A percentile compares a stretch with the other conserved stretches of the same genome.
Evolutionary conservation across 2,888 invertebrate species (phyloP).

Genomic region (Melanophora roralis): DNA sequence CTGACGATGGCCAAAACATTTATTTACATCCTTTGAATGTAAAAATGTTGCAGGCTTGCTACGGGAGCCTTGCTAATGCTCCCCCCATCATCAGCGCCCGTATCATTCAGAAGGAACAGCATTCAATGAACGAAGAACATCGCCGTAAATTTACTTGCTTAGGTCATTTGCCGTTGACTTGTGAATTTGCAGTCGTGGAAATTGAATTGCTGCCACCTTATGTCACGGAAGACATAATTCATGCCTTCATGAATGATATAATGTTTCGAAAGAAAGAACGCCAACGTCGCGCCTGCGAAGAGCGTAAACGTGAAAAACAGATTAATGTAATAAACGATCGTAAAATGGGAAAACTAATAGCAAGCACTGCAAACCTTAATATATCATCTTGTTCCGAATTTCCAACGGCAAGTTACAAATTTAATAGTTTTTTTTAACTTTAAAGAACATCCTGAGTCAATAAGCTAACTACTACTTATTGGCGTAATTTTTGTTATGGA

Average conservation of each 20-base stretch:
- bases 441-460: no score
- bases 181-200: conserved; percentile 94
- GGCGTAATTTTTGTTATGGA: no score
- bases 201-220: conserved; percentile 86
- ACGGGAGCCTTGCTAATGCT: conserved; percentile 87
- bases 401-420: conserved; percentile 80
- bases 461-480: no score
- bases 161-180: conserved; percentile 92
- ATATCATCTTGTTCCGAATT: conserved; percentile 78
- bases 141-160: conserved; percentile 86
- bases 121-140: conserved; percentile 90
- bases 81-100: conserved; percentile 86
- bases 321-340: conserved; percentile 85
- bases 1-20: conserved; percentile 93
- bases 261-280: conserved; percentile 84
- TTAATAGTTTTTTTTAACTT: no score
- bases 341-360: conserved; percentile 82
- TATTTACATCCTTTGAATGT: conserved; percentile 94
- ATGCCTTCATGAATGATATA: conserved; percentile 86
- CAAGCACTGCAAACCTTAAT: conserved; percentile 82
- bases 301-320: conserved; percentile 87
- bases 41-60: conserved; percentile 90
- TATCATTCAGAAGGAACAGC: conserved; percentile 91
- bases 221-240: conserved; percentile 83
- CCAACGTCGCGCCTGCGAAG: conserved; percentile 85